Conservation (phyloP, 2,797 vertebrate species). For the Miopithecus talapoin region DNA sequence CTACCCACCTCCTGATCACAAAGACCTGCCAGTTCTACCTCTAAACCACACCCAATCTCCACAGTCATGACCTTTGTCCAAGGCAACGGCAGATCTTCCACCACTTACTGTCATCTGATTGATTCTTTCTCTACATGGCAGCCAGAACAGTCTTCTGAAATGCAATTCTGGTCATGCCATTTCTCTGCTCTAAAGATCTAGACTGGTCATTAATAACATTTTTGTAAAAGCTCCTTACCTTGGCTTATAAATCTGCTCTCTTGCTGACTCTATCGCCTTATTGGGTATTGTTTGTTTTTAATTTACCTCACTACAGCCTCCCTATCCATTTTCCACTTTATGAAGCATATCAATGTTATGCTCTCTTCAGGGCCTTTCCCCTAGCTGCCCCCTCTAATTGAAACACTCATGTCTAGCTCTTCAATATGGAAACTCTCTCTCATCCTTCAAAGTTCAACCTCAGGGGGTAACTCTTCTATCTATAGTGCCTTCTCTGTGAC, state of each 20-base stretch:
- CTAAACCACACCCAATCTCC: accelerated
- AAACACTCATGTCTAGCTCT: neutral
- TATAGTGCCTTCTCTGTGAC: neutral
- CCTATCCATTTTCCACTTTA: neutral
- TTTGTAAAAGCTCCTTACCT: neutral
- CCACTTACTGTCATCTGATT: neutral
- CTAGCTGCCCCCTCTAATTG: neutral
- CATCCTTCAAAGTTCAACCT: neutral
- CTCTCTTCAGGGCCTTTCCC: neutral
- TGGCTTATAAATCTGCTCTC: neutral
- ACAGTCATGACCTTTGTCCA: neutral
- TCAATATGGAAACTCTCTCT: neutral
- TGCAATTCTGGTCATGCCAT: neutral
- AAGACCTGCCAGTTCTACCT: neutral
- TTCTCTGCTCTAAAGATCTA: neutral
- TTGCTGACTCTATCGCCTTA: neutral
- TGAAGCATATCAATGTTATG: neutral
- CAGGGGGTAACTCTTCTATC: neutral
- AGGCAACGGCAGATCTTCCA: accelerated
- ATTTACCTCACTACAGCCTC: neutral
- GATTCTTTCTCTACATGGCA: neutral
- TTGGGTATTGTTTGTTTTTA: neutral
- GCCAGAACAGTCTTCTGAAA: neutral
- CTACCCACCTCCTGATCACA: neutral
- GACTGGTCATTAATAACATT: neutral